Conservation (phyloP, 2,888 invertebrate species). For the Caenorhabditis plicata region DNA sequence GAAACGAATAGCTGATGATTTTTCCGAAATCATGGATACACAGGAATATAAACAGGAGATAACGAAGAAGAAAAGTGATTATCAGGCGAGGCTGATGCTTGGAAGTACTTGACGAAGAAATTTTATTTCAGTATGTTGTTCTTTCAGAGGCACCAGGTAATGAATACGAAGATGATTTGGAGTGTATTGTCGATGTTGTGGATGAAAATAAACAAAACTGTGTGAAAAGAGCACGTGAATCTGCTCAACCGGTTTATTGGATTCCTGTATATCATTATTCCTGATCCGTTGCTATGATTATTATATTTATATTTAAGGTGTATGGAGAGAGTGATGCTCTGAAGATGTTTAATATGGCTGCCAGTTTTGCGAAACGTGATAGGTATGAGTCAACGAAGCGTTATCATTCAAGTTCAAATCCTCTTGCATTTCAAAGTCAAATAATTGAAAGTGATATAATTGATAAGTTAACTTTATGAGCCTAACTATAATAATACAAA, state of each 20-base stretch:
- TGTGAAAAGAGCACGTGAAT: background rate
- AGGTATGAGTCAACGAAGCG: background rate
- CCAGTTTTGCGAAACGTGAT: background rate
- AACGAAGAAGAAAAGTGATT: background rate
- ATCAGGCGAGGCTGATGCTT: constrained; percentile 1
- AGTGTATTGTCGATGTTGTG: background rate
- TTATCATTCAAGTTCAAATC: background rate
- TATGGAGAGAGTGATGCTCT: too few relatives aligned
- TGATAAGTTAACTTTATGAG: too few relatives aligned
- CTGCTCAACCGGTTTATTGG: background rate
- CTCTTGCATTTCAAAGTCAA: background rate
- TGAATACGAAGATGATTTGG: background rate
- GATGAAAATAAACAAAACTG: background rate
- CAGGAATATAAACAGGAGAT: background rate
- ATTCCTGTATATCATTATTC: background rate
- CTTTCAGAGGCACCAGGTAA: background rate
- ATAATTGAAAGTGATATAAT: background rate
- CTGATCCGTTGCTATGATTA: background rate
- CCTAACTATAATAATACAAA: background rate
- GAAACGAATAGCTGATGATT: background rate
- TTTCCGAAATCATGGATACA: too few relatives aligned
- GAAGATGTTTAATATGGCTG: too few relatives aligned
- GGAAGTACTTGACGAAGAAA: background rate
- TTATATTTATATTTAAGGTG: too few relatives aligned
- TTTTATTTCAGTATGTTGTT: background rate